Base-by-base conservation (phyloP, 2,797 vertebrate genomes). In the Pogonophryne albipinna region DNA sequence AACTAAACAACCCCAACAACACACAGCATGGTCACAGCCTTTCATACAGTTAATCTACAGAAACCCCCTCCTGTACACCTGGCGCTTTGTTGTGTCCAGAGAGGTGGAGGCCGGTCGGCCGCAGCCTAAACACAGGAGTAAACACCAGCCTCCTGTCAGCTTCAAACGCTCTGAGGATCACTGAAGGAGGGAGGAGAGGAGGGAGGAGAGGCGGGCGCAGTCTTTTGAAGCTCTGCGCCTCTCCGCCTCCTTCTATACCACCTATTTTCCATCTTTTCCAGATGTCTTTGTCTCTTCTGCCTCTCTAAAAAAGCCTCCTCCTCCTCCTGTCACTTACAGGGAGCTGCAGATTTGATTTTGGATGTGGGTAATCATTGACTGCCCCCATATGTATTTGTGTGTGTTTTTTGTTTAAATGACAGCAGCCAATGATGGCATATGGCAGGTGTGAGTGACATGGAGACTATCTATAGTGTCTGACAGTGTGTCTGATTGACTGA, bases 81-180 rank as follows among this genome's bases (percentile, higher is more conserved):
- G 93, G 76, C 16, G 49, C 91, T 90, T 92, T 92, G 91, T 80
- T 14, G 38, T 53, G 76, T 86, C 78, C 74, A 75, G 52, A 49
- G 79, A 63, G 82, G 65, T 73, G 51, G 76, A 78, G 72, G 76
- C 63, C 55, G 61, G 63, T 65, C 59, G 46, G 66, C 63, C 5
- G 13, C 61, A 72, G 80, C 80, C 79, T 80, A 64, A 82, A 87
- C 71, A 81, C 60, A 41, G 71, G 67, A 70, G 69, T 82, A 84
- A 85, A 91, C 85, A 82, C 69, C 41, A 73, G 51, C 75, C 85
- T 86, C 73, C 84, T 88, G 88, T 88, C 84, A 70, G 76, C 94
- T 93, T 94, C 93, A 93, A 94, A 93, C 84, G 45, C 80, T 74
- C 42, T 2, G 52, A 78, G 72, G 74, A 70, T 62, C 66, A 64